phyloP scores from a whole-genome alignment of 2,113 vertebrate species.

The Campylorhamphus procurvoides region DNA sequence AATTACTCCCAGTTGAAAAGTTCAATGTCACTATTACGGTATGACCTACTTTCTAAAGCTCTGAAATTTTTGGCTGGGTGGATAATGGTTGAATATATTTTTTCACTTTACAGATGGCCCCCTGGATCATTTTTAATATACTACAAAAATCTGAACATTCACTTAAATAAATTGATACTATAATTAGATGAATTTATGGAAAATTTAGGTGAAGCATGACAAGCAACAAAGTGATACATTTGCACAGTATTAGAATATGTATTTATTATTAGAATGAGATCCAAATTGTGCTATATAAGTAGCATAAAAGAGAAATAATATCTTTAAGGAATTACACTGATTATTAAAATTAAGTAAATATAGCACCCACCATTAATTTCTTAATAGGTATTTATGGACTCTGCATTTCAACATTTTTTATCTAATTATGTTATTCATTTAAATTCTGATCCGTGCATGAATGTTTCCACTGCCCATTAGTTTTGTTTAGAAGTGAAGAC shows the following conservation, averaged over 20 bases:
- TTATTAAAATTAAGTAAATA: conserved; percentile 63
- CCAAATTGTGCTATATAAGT: conserved; percentile 12
- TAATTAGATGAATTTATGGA: conserved; percentile 25
- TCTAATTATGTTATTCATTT: conserved; percentile 56
- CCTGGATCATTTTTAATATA: conserved; percentile 6
- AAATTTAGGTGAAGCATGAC: conserved; percentile 2
- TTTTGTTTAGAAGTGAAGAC: conserved; percentile 60
- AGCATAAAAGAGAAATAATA: conserved; percentile 31
- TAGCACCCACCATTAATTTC: conserved; percentile 47
- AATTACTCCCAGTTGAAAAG: conserved; percentile 80
- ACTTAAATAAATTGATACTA: conserved; percentile 16
- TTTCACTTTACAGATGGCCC: not conserved
- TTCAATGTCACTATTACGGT: conserved; percentile 68
- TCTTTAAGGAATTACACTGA: not conserved
- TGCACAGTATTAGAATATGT: not conserved
- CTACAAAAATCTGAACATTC: conserved; percentile 24
- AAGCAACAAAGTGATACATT: not conserved
- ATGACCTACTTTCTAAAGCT: conserved; percentile 70
- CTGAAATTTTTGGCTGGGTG: conserved; percentile 43
- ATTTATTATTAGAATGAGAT: conserved; percentile 20
- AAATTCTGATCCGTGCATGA: not conserved
- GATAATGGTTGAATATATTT: conserved; percentile 34
- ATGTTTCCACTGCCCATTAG: conserved; percentile 63
- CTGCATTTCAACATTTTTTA: conserved; percentile 28
- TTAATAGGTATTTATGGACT: conserved; percentile 52